Conservation (phyloP, 2,888 invertebrate species). For the Calameuta pallipes region DNA sequence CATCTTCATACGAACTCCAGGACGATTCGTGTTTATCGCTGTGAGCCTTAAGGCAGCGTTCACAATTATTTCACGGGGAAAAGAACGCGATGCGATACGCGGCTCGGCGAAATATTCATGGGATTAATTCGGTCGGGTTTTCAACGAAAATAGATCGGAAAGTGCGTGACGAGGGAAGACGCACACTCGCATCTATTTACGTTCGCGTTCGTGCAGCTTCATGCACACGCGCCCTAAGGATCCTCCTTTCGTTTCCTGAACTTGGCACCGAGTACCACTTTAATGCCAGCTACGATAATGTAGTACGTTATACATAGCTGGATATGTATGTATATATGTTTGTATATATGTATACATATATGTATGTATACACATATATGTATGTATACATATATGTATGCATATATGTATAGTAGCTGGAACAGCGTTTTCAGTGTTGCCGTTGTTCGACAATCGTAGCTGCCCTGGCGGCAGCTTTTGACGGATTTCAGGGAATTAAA, state of each 20-base stretch:
- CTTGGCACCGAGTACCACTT: background rate
- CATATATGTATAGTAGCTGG: too few relatives aligned
- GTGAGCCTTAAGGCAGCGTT: background rate
- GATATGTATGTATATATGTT: too few relatives aligned
- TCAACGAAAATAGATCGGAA: background rate
- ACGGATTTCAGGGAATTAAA: conserved; percentile 18
- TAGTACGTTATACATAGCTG: background rate
- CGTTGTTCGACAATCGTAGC: background rate
- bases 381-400: too few relatives aligned
- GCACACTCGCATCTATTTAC: too few relatives aligned
- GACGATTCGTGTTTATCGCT: background rate
- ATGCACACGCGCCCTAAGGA: background rate
- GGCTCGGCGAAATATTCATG: background rate
- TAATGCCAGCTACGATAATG: background rate
- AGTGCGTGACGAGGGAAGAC: background rate
- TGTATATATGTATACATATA: too few relatives aligned
- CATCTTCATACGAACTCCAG: too few relatives aligned
- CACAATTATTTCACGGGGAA: background rate
- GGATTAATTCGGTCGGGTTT: background rate
- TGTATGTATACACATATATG: too few relatives aligned
- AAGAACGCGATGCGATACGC: background rate
- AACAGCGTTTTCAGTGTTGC: background rate
- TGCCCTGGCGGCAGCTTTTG: background rate
- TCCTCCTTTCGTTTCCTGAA: background rate
- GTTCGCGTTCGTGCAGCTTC: background rate